Evolutionary conservation across 2,888 invertebrate species (phyloP).

Genomic region (Eupeodes luniger): DNA sequence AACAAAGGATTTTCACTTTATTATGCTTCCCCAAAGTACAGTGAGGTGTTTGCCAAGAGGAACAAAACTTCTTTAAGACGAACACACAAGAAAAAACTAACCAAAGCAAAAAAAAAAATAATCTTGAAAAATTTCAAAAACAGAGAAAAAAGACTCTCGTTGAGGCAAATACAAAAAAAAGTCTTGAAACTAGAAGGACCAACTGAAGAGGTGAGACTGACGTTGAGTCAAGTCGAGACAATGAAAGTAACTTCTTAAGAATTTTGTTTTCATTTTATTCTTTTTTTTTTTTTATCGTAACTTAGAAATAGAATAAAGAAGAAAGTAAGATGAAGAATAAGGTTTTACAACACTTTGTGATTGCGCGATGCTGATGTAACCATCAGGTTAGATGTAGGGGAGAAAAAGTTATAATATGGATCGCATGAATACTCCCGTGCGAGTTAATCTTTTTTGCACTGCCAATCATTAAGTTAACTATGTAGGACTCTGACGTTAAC

Average conservation of each 20-base stretch:
- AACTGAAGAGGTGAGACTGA: slow-evolving; percentile 61
- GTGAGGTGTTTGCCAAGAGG: slow-evolving; percentile 54
- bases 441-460: slow-evolving; percentile 50
- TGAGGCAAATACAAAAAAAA: not conserved
- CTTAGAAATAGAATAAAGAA: slow-evolving; percentile 7
- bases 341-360: slow-evolving; percentile 44
- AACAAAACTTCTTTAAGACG: slow-evolving; percentile 31
- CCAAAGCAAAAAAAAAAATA: slow-evolving; percentile 23
- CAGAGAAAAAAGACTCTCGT: slow-evolving; percentile 20
- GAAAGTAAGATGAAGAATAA: not conserved
- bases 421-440: slow-evolving; percentile 37
- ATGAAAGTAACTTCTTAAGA: slow-evolving; percentile 63
- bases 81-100: not conserved
- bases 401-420: slow-evolving; percentile 49
- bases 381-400: slow-evolving; percentile 19
- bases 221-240: slow-evolving; percentile 54
- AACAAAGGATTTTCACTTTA: slow-evolving; percentile 69
- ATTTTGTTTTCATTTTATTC: not conserved
- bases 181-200: slow-evolving; percentile 67
- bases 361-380: slow-evolving; percentile 12
- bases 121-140: not conserved
- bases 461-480: slow-evolving; percentile 55
- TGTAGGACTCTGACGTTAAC: slow-evolving; percentile 35
- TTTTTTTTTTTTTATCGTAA: not conserved
- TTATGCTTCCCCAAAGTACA: slow-evolving; percentile 51